Percentiles rank a stretch among this genome's conserved stretches.
phyloP scores from a whole-genome alignment of 2,113 vertebrate species.

The Ammodytes dubius region DNA sequence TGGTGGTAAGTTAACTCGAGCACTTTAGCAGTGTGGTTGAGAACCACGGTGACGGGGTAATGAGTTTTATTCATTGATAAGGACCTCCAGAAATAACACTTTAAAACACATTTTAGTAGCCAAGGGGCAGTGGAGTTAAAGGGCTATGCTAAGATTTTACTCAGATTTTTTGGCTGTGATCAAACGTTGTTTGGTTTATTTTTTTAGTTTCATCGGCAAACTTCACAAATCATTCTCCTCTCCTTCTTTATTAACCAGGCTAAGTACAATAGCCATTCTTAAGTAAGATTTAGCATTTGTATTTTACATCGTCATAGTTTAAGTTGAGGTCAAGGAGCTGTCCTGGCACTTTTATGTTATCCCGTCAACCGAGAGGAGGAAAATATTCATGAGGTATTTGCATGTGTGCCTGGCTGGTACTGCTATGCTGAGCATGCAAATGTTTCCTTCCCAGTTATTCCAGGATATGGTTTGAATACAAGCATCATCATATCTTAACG shows the following conservation, averaged over 20 bases:
- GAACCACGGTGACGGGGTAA: neutral
- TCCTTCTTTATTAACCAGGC: neutral
- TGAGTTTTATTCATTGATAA: constrained; percentile 20
- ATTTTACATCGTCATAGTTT: neutral
- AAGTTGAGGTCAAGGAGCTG: neutral
- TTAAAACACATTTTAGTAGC: neutral
- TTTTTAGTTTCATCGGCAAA: neutral
- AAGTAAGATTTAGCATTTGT: neutral
- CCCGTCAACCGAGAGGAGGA: constrained; percentile 24
- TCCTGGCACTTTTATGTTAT: constrained; percentile 21
- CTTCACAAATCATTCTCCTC: neutral
- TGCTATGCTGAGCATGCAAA: constrained; percentile 67
- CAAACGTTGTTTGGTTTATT: neutral
- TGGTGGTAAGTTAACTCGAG: constrained; percentile 1
- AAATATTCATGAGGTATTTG: constrained; percentile 66
- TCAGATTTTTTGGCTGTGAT: neutral
- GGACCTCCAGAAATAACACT: neutral
- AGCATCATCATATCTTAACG: neutral
- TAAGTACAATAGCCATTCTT: neutral
- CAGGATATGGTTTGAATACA: constrained; percentile 24
- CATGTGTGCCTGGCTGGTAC: constrained; percentile 42
- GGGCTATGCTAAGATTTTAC: neutral
- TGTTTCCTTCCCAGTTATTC: constrained; percentile 48
- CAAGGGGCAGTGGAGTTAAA: neutral
- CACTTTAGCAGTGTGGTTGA: constrained; percentile 16